These are phyloP conservation scores for Globicephala melas DNA, from an alignment of 2,113 vertebrate genomes.

Conservation along the genomic window DNA sequence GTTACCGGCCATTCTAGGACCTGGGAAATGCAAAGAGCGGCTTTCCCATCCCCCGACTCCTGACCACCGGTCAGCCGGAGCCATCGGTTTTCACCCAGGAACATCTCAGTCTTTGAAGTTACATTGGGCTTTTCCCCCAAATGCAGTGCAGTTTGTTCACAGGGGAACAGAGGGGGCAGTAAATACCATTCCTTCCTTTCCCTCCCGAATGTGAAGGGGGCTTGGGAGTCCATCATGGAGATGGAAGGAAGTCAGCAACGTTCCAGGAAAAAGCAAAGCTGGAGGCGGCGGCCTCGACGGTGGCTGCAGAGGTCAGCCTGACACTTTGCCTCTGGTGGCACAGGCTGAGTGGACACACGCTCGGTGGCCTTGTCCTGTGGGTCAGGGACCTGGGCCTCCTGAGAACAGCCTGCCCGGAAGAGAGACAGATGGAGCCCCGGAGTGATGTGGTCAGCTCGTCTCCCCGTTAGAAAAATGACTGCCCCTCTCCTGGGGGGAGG, in stretches of 20 bases:
- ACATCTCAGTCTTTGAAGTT: background rate
- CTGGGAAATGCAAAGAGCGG: background rate
- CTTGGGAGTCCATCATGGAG: background rate
- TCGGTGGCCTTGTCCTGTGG: background rate
- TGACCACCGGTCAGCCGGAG: background rate
- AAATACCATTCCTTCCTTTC: background rate
- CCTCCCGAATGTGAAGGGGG: background rate
- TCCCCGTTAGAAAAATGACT: background rate
- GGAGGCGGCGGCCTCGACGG: fast-evolving
- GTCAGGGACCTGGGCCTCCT: background rate
- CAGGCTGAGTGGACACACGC: background rate
- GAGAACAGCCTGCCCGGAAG: background rate
- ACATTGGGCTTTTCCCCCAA: background rate
- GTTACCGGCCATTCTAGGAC: background rate
- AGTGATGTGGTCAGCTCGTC: background rate
- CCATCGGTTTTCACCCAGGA: background rate
- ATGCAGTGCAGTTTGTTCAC: background rate
- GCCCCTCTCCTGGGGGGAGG: background rate
- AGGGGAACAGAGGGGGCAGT: background rate
- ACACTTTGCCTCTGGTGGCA: too few species aligned
- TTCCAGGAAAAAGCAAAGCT: background rate
- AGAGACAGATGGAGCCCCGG: background rate
- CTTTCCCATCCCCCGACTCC: background rate
- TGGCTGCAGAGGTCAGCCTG: fast-evolving
- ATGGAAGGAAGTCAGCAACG: background rate